A percentile compares a stretch with the other conserved stretches of the same genome.
Evolutionary conservation across 2,888 invertebrate species (phyloP).

Genomic region (Cryptosula pallasiana): DNA sequence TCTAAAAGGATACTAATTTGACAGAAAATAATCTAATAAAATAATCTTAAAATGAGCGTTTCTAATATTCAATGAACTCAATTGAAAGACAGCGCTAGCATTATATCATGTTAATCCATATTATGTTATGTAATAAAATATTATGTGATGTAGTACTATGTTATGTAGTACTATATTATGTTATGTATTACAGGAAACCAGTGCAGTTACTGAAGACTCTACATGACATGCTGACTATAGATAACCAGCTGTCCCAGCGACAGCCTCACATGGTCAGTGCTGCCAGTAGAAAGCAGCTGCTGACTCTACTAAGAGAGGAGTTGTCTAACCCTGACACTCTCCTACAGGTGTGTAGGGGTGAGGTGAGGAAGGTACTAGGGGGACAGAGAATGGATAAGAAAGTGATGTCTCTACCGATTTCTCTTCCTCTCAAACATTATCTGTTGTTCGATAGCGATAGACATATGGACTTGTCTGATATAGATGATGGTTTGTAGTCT

Average conservation of each 20-base stretch:
- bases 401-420: background rate
- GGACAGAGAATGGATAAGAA: background rate
- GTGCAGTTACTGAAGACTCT: background rate
- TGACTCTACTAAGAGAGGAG: background rate
- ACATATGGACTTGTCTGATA: background rate
- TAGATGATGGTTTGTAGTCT: too few relatives aligned
- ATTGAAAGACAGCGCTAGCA: too few relatives aligned
- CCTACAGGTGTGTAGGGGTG: background rate
- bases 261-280: background rate
- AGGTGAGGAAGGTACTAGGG: background rate
- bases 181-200: conserved; percentile 19
- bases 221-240: conserved; percentile 22
- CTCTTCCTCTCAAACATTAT: background rate
- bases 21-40: too few relatives aligned
- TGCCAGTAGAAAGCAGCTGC: background rate
- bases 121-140: too few relatives aligned
- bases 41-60: too few relatives aligned
- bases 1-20: too few relatives aligned
- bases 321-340: background rate
- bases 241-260: background rate
- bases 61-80: too few relatives aligned
- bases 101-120: too few relatives aligned
- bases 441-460: background rate
- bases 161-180: too few relatives aligned
- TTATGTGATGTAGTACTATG: too few relatives aligned